Base-by-base conservation (phyloP, 1,140 invertebrate genomes). In the Leptoteleia sp. region DNA sequence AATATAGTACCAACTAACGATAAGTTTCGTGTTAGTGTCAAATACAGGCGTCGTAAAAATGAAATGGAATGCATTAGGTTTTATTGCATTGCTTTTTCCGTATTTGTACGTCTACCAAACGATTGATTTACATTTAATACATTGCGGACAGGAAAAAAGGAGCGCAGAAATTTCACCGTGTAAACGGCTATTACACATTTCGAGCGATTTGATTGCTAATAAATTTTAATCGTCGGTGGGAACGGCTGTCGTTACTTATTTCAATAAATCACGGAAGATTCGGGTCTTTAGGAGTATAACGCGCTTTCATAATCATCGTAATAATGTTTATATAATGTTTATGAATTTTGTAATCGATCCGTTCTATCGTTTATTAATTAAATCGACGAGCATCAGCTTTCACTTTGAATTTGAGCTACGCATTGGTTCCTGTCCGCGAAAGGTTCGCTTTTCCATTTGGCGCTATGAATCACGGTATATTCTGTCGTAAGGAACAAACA, bases 261-360 rank as follows among this genome's bases (percentile, higher is more conserved):
- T 25, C 19, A 43, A 43, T 43, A 43, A 11, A 12, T 43, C 25
- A 43, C 4, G 12, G 40, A 43, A 3, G n/a, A 43, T 43, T 43
- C 12, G 9, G 19, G 19, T 16, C 3, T n/a, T 9, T 9, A 9
- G 11, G 8, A n/a, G 19, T 9, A 12, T 17, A 54, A 40, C 35
- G 6, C 9, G 13, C 37, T 43, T 57, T 43, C 54, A 42, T 57
- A 43, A 40, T 25, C 12, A 29, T 27, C 7, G 9, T 43, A 40
- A 45, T 33, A 22, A 62, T 31, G 43, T 52, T 64, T 64, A 52
- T 52, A 52, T 64, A 64, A 64, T 59, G 15, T 40, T 64, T 37
- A 52, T 64, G 22, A 16, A 42, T 64, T 64, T 64, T 40, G 61
- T 64, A 64, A 64, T 19, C 27, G 47, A 52, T 33, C n/a, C 3